phyloP scores from a whole-genome alignment of 1,140 invertebrate species.

The Sarcophaga bullata region DNA sequence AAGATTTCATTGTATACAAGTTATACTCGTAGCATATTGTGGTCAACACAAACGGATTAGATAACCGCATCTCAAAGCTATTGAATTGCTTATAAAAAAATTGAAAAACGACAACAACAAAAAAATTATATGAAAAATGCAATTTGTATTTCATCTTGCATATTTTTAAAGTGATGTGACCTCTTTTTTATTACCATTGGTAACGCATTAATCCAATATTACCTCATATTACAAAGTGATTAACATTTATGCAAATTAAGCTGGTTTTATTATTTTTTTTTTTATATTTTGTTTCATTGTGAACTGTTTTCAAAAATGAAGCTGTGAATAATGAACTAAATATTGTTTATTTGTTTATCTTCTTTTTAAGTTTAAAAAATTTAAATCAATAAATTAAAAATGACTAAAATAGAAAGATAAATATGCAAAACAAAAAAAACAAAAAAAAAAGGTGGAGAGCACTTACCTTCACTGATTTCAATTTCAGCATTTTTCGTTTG shows the following conservation, averaged over 20 bases:
- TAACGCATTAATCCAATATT: not conserved
- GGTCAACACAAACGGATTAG: not conserved
- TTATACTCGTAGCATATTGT: not conserved
- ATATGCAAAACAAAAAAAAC: not conserved
- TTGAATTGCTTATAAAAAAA: not conserved
- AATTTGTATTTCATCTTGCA: not conserved
- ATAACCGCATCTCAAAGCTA: not conserved
- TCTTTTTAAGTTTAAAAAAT: not conserved
- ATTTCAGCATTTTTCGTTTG: slow-evolving; percentile 63
- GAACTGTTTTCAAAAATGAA: no score
- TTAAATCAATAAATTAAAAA: not conserved
- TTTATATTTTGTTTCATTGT: no score
- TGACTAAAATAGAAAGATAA: not conserved
- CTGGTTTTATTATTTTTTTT: no score
- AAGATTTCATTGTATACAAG: not conserved
- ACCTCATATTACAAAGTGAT: not conserved
- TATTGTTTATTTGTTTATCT: not conserved
- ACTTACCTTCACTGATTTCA: slow-evolving; percentile 64
- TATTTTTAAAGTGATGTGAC: not conserved
- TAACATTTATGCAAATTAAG: no score
- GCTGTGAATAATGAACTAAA: no score
- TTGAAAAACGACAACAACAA: no score
- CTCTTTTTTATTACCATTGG: not conserved
- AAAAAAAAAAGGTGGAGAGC: not conserved
- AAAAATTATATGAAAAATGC: not conserved